Evolutionary conservation across 2,113 vertebrate species (phyloP), one percentile per base, ranked within the genome.

Genomic region (Apteryx owenii): DNA sequence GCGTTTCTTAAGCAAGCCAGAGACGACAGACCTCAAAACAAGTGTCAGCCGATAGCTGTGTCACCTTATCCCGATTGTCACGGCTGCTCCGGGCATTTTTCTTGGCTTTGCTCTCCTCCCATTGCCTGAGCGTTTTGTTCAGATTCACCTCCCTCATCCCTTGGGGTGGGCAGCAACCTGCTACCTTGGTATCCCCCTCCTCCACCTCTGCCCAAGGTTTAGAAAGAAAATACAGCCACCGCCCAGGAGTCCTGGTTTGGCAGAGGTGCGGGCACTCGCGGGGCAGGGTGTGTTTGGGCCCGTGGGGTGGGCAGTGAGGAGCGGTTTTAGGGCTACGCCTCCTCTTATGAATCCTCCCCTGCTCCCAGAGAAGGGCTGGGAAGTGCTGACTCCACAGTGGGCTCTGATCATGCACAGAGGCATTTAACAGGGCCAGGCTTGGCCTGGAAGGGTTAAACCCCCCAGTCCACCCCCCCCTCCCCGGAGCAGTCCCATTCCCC

Each of bases 1-100:
- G 76, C 61, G 31, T 61, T 87, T 70, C 22, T 72, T 23, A 44
- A 89, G 60, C 50, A 62, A 92, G 40, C 8, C 86, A 78, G 77
- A 76, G 33, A 60, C 6, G 12, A 51, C 42, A 44, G 93, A n/a
- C 56, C 86, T 79, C 81, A 82, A 77, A 95, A 93, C 7, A 82
- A 87, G 62, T 1, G 17, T 69, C 75, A 89, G 91, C 50, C 21
- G 19, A 65, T 26, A 56, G 83, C 0, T 0, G 56, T n/a, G 33
- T 72, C 95, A 87, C 94, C 28, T 23, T 84, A 13, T 82, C 83
- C 90, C 79, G 88, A 84, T 20, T 75, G 88, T 61, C 80, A 62
- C 62, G 82, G 91, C 79, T 77, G 58, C 88, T 89, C 48, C n/a
- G 90, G 95, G 62, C 93, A 93, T 78, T 94, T 91, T 85, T 50